phyloP scores from a whole-genome alignment of 2,113 vertebrate species.

The Formicarius rufipectus region DNA sequence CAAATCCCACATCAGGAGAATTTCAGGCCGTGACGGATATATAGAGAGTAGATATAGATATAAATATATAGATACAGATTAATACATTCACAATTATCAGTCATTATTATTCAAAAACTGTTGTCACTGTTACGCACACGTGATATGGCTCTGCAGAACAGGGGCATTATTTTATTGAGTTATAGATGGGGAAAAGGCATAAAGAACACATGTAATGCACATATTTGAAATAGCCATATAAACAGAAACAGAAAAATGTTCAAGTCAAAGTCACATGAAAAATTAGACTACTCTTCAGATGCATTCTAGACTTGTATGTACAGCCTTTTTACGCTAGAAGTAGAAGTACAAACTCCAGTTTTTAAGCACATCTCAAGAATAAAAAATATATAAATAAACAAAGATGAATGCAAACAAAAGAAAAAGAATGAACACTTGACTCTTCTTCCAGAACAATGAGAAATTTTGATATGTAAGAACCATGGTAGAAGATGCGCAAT shows the following conservation, averaged over 20 bases:
- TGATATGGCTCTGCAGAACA: not conserved
- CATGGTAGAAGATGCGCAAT: not conserved
- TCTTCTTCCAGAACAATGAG: not conserved
- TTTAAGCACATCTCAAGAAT: slow-evolving; percentile 16
- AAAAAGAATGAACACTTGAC: not conserved
- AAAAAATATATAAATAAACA: slow-evolving; percentile 38
- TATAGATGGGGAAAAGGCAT: slow-evolving; percentile 21
- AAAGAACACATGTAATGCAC: slow-evolving; percentile 55
- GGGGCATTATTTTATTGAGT: slow-evolving; percentile 50
- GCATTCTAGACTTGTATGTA: slow-evolving; percentile 15
- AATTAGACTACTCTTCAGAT: slow-evolving; percentile 4
- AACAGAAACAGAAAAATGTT: slow-evolving; percentile 40
- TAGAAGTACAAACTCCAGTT: slow-evolving; percentile 29
- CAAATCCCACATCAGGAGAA: not conserved
- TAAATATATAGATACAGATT: not conserved
- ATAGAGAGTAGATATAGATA: not conserved
- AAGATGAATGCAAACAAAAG: not conserved
- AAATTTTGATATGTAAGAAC: not conserved
- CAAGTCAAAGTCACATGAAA: slow-evolving; percentile 51
- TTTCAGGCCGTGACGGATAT: not conserved
- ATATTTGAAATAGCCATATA: slow-evolving; percentile 39
- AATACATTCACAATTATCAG: not conserved
- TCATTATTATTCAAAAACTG: not conserved
- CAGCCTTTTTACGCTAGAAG: not conserved
- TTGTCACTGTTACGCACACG: not conserved